Evolutionary conservation across 1,140 invertebrate genomes (phyloP).

Genomic region (Drosophila kikkawai): DNA sequence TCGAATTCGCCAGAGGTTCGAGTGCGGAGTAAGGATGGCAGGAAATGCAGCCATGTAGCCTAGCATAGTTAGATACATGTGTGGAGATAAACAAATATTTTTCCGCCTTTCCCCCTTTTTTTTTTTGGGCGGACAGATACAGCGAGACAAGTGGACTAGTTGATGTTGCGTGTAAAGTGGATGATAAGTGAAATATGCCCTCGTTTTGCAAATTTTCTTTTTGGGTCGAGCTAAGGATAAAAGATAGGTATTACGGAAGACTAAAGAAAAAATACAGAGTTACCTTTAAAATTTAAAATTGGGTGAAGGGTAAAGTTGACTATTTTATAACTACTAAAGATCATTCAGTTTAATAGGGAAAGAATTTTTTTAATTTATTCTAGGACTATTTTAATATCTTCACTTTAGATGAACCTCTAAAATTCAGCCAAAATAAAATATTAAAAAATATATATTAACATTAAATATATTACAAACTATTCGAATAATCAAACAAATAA

Average conservation of each 20-base stretch:
- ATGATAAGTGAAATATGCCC: constrained; percentile 38
- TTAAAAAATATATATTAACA: too few relatives aligned
- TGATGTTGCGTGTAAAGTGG: constrained; percentile 48
- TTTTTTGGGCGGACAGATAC: constrained; percentile 19
- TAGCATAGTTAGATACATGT: constrained; percentile 70
- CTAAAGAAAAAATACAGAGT: background rate
- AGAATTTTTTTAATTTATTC: too few relatives aligned
- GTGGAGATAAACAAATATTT: constrained; percentile 73
- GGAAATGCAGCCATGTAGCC: constrained; percentile 68
- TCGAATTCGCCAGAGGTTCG: constrained; percentile 20
- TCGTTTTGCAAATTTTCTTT: background rate
- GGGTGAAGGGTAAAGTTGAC: too few relatives aligned
- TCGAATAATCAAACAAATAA: too few relatives aligned
- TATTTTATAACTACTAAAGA: too few relatives aligned
- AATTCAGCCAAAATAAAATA: too few relatives aligned
- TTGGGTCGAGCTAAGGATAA: background rate
- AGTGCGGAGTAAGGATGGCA: constrained; percentile 3
- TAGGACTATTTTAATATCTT: too few relatives aligned
- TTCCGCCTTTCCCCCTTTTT: constrained; percentile 17
- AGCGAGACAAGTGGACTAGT: constrained; percentile 36
- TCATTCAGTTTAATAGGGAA: too few relatives aligned
- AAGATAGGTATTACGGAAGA: background rate
- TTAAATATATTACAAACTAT: background rate
- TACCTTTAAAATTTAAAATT: background rate
- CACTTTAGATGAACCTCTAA: too few relatives aligned